phyloP scores from a whole-genome alignment of 2,113 vertebrate species.

The Ceratotherium simum region DNA sequence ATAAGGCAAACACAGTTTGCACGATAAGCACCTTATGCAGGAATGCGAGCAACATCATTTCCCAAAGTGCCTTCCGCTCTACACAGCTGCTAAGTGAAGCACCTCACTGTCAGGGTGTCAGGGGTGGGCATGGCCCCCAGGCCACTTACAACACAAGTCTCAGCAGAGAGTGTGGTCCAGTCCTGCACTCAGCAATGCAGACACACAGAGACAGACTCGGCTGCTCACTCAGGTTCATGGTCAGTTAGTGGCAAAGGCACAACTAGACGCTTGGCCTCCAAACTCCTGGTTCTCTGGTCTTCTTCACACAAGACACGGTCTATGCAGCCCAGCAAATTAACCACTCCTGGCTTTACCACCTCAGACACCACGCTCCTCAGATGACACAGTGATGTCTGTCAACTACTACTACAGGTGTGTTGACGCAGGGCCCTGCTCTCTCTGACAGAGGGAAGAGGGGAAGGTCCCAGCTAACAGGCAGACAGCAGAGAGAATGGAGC shows the following conservation, averaged over 20 bases:
- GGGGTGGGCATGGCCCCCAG: background rate
- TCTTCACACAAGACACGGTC: background rate
- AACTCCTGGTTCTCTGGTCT: background rate
- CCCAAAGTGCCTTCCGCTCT: background rate
- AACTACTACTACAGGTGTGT: background rate
- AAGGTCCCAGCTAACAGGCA: background rate
- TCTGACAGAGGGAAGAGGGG: background rate
- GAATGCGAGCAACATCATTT: background rate
- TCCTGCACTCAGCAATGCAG: background rate
- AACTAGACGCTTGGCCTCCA: background rate
- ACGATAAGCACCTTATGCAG: background rate
- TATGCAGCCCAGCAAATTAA: background rate
- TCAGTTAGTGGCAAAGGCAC: background rate
- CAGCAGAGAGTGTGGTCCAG: background rate
- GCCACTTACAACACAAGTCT: background rate
- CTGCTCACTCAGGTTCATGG: background rate
- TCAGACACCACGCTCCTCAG: background rate
- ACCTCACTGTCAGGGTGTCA: background rate
- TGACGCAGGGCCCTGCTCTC: background rate
- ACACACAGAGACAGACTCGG: background rate
- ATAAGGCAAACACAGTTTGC: background rate
- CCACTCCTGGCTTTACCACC: background rate
- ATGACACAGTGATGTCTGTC: background rate
- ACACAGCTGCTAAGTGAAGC: background rate
- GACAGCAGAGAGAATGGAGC: background rate